These are phyloP conservation scores for Erebia epiphron DNA, from an alignment of 2,888 invertebrate species.

Conservation along the genomic window DNA sequence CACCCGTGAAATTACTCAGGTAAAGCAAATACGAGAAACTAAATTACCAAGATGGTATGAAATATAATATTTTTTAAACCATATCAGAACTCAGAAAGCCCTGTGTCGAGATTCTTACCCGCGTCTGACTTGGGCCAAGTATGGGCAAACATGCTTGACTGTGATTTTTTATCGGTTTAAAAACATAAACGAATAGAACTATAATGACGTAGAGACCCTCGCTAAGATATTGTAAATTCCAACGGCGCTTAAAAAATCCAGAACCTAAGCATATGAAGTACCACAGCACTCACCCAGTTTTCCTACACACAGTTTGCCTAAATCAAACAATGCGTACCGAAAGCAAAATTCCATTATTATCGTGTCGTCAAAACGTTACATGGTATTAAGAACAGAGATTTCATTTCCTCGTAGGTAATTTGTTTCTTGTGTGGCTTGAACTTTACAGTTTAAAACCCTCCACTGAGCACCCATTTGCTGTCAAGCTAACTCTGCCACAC, in stretches of 20 bases:
- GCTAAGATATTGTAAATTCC: not conserved
- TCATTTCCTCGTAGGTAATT: constrained; percentile 67
- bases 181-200: too few species aligned
- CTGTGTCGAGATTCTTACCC: too few species aligned
- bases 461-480: constrained; percentile 70
- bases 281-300: too few species aligned
- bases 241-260: too few species aligned
- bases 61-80: too few species aligned
- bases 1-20: constrained; percentile 43
- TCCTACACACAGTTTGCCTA: not conserved
- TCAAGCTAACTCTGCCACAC: constrained; percentile 63
- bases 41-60: not conserved
- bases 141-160: too few species aligned
- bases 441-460: constrained; percentile 71
- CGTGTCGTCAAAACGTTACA: constrained; percentile 26
- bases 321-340: constrained; percentile 14
- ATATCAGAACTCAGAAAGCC: too few species aligned
- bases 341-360: constrained; percentile 24
- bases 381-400: constrained; percentile 53
- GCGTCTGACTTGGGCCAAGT: too few species aligned
- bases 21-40: constrained; percentile 33
- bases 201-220: not conserved
- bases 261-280: too few species aligned
- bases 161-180: too few species aligned
- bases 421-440: constrained; percentile 68